phyloP scores from a whole-genome alignment of 2,888 invertebrate genomes.

The Drosophila rellima region DNA sequence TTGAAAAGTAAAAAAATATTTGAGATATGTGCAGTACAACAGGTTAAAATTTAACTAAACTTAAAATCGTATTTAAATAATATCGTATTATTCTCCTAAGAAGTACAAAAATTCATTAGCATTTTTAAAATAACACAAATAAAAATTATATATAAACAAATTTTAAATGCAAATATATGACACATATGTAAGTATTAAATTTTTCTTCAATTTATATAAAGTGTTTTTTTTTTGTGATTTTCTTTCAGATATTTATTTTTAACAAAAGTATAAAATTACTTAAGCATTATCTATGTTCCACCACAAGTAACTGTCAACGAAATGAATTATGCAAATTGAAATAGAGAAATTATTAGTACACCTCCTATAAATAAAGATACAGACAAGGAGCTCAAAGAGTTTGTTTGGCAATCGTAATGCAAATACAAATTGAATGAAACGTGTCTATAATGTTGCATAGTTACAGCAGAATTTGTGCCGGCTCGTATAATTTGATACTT shows the following conservation, averaged over 20 bases:
- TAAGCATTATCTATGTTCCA: background rate
- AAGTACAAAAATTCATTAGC: too few species aligned
- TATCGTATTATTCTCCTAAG: too few species aligned
- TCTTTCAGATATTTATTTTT: background rate
- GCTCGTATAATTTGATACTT: conserved; percentile 72
- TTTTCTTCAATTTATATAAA: too few species aligned
- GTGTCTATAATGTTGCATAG: conserved; percentile 66
- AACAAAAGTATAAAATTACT: background rate
- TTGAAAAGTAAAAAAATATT: too few species aligned
- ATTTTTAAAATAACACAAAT: too few species aligned
- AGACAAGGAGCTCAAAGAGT: background rate
- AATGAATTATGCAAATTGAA: conserved; percentile 42
- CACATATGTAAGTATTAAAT: too few species aligned
- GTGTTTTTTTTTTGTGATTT: too few species aligned
- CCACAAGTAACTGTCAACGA: background rate
- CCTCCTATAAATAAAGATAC: background rate
- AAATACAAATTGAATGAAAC: conserved; percentile 40
- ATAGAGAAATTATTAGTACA: conserved; percentile 3
- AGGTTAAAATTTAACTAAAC: too few species aligned
- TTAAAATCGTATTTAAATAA: too few species aligned
- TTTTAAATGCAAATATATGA: too few species aligned
- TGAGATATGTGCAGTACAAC: too few species aligned
- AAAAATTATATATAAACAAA: too few species aligned
- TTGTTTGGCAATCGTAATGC: conserved; percentile 2
- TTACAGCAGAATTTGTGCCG: conserved; percentile 48